Evolutionary conservation across 2,113 vertebrate genomes (phyloP), one percentile per base, ranked within the genome.

Genomic region (Raja brachyura): DNA sequence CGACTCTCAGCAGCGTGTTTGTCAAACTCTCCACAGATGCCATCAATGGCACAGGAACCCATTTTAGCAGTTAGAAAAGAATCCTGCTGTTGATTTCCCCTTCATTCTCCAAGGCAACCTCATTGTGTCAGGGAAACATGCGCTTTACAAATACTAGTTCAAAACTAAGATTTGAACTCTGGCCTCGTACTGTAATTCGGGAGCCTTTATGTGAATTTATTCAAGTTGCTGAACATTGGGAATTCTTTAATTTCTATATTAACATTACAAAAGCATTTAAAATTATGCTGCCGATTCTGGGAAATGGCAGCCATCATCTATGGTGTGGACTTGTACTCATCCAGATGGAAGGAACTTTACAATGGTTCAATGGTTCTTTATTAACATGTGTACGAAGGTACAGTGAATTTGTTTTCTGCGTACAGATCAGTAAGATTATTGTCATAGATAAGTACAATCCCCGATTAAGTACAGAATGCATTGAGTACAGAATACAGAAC

Each of bases 101-200:
- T 39, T 92, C 33, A 0, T 92, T 92, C 90, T 74, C 90, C 90
- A 33, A 73, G 90, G 90, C 90, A 92, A 92, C 90, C 39, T 92
- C 66, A 31, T 54, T 9, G 39, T 73, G 22, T 14, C 59, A 88
- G n/a, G 59, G 13, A 88, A 88, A 66, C 14, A 88, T 88, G 68
- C 39, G 20, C 39, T 92, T 61, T 73, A n/a, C 68, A 73, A 92
- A 73, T 92, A 68, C 68, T 33, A 54, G 66, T 92, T 92, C 68
- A 92, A 92, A 92, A 54, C 39, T 28, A 22, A 16, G 68, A 54
- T 92, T 92, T 92, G 18, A 73, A 68, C 66, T 73, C 88, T 73
- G 66, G 61, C 9, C 33, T 73, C 31, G 20, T 4, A 54, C 90
- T 73, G 39, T 20, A 70, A 73, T 70, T 54, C 18, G 86, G 33